Base-by-base conservation (phyloP, 2,888 invertebrate genomes). In the Chrysolina americana region DNA sequence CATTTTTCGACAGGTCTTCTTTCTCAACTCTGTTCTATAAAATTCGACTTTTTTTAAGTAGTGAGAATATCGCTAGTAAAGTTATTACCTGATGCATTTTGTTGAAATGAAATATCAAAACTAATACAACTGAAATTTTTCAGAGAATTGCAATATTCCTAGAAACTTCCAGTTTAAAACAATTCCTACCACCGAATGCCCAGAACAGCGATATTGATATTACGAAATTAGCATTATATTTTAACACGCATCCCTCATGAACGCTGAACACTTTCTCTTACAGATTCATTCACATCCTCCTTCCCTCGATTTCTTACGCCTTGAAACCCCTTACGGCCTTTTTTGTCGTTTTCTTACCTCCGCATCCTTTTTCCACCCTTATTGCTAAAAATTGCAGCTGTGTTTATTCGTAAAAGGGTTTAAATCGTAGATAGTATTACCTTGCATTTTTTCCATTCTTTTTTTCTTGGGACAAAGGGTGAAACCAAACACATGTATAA, bases 371-470 rank as follows among this genome's bases (percentile, higher is more conserved):
- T 74, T 73, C 73, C 69, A 70, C 76, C 78, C 76, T 75, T 75
- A 74, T 74, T 74, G 75, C 76, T 62, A 76, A 78, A 79, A 80
- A 76, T 78, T 75, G 79, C 83, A 83, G 83, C 83, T 83, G 83
- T 83, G 81, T 83, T 83, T 83, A 82, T 76, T 77, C 77, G 78
- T 78, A 82, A 83, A 83, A 82, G 83, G 83, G 82, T 82, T 83
- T 79, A 82, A 82, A 79, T 77, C 77, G 77, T 74, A 79, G 80
- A 81, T 83, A 82, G 78, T 80, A 79, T 83, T 83, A 83, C 83
- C 77, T 71, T 75, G 79, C 82, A 76, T 79, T 82, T 83, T 81
- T 80, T 79, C 53, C 73, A 76, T 73, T 76, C 80, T 76, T 80
- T 82, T 81, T 73, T 81, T 79, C 71, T 71, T 69, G 62, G 73